Evolutionary conservation across 1,140 invertebrate species (phyloP).

Genomic region (Coelopa frigida): DNA sequence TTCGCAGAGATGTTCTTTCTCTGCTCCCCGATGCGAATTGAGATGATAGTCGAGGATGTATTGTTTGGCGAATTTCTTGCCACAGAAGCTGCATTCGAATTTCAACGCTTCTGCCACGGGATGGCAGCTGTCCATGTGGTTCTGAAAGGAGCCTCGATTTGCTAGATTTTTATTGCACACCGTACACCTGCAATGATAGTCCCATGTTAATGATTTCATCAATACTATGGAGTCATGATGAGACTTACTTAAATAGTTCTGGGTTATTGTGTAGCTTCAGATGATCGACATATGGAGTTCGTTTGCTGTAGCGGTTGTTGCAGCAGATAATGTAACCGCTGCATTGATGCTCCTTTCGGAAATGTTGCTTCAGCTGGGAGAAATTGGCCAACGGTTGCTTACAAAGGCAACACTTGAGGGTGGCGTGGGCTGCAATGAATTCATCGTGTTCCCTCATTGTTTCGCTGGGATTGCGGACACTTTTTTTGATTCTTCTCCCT

Average conservation of each 20-base stretch:
- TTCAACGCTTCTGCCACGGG: neutral
- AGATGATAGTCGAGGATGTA: slow-evolving; percentile 34
- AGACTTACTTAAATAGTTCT: slow-evolving; percentile 8
- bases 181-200: neutral
- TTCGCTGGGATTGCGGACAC: neutral
- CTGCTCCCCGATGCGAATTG: slow-evolving; percentile 30
- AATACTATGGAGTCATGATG: neutral
- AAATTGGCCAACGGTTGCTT: neutral
- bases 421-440: neutral
- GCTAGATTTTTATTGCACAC: slow-evolving; percentile 4
- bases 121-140: slow-evolving; percentile 1
- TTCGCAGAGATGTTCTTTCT: slow-evolving; percentile 28
- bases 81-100: slow-evolving; percentile 22
- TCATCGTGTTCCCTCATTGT: slow-evolving; percentile 2
- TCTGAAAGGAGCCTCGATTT: slow-evolving; percentile 2
- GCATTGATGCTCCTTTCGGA: neutral
- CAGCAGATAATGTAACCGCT: slow-evolving; percentile 3
- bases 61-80: slow-evolving; percentile 34
- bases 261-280: slow-evolving; percentile 4
- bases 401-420: slow-evolving; percentile 2
- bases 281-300: slow-evolving; percentile 6
- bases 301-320: slow-evolving; percentile 2
- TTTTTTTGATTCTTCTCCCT: too few species aligned
- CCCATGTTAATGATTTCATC: neutral
- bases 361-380: slow-evolving; percentile 3